Conservation (phyloP, 2,113 vertebrate genomes). For the Symphodus melops region DNA sequence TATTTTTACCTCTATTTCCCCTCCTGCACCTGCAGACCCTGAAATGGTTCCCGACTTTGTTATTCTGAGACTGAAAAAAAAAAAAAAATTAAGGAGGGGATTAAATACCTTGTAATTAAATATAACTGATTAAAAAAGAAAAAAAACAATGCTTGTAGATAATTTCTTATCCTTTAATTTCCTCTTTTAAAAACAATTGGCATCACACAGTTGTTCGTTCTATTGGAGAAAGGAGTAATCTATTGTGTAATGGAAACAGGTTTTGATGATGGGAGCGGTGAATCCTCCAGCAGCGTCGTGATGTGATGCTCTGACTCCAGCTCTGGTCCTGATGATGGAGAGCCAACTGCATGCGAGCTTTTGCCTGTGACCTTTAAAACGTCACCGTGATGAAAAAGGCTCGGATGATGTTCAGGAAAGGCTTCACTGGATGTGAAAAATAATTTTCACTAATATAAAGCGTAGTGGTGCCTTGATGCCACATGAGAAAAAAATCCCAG, state of each 20-base stretch:
- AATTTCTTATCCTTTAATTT: no score
- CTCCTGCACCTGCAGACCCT: not conserved
- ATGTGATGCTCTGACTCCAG: slow-evolving; percentile 48
- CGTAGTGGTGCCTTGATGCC: not conserved
- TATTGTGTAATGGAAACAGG: not conserved
- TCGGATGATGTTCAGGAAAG: slow-evolving; percentile 19
- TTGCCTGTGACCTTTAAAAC: slow-evolving; percentile 65
- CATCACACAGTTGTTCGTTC: no score
- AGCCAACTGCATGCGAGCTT: slow-evolving; percentile 54
- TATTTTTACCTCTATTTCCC: not conserved
- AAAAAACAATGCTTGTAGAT: no score
- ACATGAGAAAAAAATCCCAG: not conserved
- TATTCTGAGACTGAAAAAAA: no score
- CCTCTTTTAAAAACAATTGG: no score
- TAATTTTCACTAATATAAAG: not conserved
- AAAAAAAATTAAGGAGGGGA: no score
- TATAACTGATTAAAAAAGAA: no score
- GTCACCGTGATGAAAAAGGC: slow-evolving; percentile 62
- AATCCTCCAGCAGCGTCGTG: slow-evolving; percentile 3
- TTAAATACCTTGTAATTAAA: no score
- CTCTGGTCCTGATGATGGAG: slow-evolving; percentile 63
- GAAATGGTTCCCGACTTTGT: no score
- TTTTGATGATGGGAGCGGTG: not conserved
- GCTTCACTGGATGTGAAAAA: slow-evolving; percentile 6
- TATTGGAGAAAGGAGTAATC: not conserved